phyloP scores from a whole-genome alignment of 2,888 invertebrate species.

The Dicyrtomina minuta region DNA sequence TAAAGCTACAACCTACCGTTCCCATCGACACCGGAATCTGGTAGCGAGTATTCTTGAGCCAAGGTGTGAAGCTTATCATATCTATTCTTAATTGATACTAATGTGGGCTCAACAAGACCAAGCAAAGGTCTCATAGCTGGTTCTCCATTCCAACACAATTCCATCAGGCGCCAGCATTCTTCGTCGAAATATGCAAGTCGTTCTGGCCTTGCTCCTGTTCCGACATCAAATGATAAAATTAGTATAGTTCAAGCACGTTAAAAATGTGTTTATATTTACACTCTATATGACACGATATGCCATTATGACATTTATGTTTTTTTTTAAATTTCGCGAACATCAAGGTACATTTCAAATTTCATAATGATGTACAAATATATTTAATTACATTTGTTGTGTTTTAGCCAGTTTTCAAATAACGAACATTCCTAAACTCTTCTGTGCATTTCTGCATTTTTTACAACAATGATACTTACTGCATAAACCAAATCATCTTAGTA shows the following conservation, averaged over 20 bases:
- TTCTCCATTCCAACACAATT: conserved; percentile 78
- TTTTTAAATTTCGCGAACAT: no score
- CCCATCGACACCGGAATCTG: conserved; percentile 26
- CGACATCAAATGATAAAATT: neutral
- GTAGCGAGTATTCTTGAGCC: conserved; percentile 40
- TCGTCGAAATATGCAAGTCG: conserved; percentile 71
- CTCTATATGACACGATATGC: no score
- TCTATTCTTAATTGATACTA: conserved; percentile 59
- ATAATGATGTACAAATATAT: no score
- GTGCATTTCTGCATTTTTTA: neutral
- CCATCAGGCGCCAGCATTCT: conserved; percentile 81
- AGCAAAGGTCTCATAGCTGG: conserved; percentile 72
- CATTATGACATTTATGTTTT: no score
- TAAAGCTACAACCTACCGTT: conserved; percentile 18
- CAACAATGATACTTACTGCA: neutral
- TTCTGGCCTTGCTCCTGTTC: conserved; percentile 76
- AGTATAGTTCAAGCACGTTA: no score
- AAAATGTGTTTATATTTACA: no score
- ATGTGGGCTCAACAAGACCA: conserved; percentile 72
- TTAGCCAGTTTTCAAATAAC: no score
- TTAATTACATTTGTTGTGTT: no score
- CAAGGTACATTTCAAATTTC: no score
- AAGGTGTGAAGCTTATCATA: conserved; percentile 42
- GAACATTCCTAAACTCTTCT: no score
- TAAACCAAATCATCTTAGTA: neutral